Evolutionary conservation across 2,888 invertebrate genomes (phyloP).

Genomic region (Cephus pulcher): DNA sequence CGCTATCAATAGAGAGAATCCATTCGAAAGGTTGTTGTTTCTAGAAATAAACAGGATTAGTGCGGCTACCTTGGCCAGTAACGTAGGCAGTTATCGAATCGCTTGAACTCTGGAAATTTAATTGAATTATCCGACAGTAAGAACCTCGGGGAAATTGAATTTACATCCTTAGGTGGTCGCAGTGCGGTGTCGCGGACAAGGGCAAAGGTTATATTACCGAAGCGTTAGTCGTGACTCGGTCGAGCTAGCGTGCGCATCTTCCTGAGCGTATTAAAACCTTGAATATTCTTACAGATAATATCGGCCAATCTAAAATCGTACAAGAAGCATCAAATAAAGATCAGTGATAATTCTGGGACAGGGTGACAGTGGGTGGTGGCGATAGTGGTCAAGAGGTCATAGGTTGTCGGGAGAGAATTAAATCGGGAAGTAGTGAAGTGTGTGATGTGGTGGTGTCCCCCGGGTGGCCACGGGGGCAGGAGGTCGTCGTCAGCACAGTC

Average conservation of each 20-base stretch:
- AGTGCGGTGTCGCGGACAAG: constrained; percentile 19
- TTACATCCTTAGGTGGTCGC: constrained; percentile 38
- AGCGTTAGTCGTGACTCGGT: not conserved
- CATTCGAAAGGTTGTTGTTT: no score
- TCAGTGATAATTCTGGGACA: not conserved
- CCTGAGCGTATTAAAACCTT: no score
- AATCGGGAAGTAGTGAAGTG: constrained; percentile 50
- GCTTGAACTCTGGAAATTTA: constrained; percentile 39
- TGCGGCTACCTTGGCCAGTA: no score
- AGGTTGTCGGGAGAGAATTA: constrained; percentile 50
- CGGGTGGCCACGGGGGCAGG: constrained; percentile 36
- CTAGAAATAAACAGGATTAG: no score
- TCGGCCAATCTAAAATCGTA: no score
- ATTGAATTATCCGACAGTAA: constrained; percentile 38
- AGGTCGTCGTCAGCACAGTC: constrained; percentile 39
- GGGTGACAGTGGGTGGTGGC: constrained; percentile 32
- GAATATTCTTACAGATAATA: no score
- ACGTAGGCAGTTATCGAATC: constrained; percentile 26
- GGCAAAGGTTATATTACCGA: not conserved
- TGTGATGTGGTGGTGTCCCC: constrained; percentile 64
- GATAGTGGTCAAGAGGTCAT: constrained; percentile 41
- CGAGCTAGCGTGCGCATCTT: not conserved
- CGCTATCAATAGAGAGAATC: no score
- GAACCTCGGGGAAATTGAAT: constrained; percentile 41
- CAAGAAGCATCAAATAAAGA: no score